Base-by-base conservation (phyloP, 2,113 vertebrate species). In the Phyllopteryx taeniolatus region DNA sequence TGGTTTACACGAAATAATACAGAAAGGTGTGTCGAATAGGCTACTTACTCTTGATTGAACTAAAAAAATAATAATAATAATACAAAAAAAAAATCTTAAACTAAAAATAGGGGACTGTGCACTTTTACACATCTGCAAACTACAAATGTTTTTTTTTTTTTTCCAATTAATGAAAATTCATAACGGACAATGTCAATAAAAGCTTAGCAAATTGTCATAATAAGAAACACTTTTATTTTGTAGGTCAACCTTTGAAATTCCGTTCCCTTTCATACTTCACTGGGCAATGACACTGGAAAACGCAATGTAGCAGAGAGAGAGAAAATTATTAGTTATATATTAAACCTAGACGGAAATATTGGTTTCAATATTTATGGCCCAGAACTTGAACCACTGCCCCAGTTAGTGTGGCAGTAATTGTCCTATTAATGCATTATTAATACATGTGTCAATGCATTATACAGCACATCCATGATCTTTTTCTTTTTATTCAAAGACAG, bases 221-320 rank as follows among this genome's bases (percentile, higher is more conserved):
- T 39, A 10, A 12, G 11, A 22, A 0, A 4, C 17, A 22, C 59
- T 78, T 80, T 85, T 79, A 83, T 78, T 83, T 79, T 81, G 69
- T 75, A 77, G n/a, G 8, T 1, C 1, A 0, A 1, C 0, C 7
- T 0, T 3, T 7, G 3, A n/a, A 33, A 42, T 19, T 51, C 53
- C 33, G 6, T 54, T 67, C 4, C 12, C 3, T 54, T 71, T 22
- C 0, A 33, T 8, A 20, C 5, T n/a, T 46, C 57, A 54, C 15
- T 43, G 10, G 0, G 8, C 1, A 1, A 8, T 61, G 75, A 82
- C 54, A 61, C 14, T n/a, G 57, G 47, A n/a, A 65, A 13, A 39
- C 17, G 4, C 51, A 66, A 5, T 22, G 7, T 65, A 51, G 13
- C 33, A 67, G 68, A 63, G 49, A 67, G 17, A 44, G 20, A 61